phyloP scores from a whole-genome alignment of 2,113 vertebrate genomes.

The Sinocyclocheilus maitianheensis region DNA sequence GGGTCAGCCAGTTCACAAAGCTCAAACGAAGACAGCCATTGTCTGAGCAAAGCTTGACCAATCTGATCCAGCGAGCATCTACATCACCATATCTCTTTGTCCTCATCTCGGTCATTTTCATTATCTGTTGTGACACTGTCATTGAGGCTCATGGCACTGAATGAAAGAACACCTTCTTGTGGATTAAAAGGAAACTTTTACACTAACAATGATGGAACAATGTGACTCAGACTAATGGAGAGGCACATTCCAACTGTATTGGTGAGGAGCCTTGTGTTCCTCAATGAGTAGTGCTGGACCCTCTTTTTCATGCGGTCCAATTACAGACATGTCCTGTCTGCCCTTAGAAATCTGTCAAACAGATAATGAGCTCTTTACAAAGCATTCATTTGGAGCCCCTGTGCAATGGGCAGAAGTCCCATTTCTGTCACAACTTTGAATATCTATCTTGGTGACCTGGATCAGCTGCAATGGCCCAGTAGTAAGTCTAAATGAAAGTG shows the following conservation, averaged over 20 bases:
- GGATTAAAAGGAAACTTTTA: no score
- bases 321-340: conserved; percentile 43
- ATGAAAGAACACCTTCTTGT: no score
- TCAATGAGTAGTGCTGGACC: background rate
- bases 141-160: no score
- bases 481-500: conserved; percentile 7
- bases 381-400: conserved; percentile 12
- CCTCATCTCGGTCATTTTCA: no score
- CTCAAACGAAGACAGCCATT: conserved; percentile 25
- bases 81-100: background rate
- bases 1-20: conserved; percentile 35
- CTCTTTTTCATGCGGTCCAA: conserved; percentile 39
- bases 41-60: conserved; percentile 34
- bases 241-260: conserved; percentile 17
- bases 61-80: conserved; percentile 4
- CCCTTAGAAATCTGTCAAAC: conserved; percentile 26
- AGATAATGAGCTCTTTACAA: conserved; percentile 47
- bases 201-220: background rate
- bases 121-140: no score
- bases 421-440: conserved; percentile 38
- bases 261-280: conserved; percentile 17
- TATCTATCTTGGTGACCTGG: conserved; percentile 22
- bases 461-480: background rate
- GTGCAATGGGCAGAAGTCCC: conserved; percentile 2
- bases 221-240: conserved; percentile 22